Base-by-base conservation (phyloP, 2,888 invertebrate species). In the Coenonympha arcania region DNA sequence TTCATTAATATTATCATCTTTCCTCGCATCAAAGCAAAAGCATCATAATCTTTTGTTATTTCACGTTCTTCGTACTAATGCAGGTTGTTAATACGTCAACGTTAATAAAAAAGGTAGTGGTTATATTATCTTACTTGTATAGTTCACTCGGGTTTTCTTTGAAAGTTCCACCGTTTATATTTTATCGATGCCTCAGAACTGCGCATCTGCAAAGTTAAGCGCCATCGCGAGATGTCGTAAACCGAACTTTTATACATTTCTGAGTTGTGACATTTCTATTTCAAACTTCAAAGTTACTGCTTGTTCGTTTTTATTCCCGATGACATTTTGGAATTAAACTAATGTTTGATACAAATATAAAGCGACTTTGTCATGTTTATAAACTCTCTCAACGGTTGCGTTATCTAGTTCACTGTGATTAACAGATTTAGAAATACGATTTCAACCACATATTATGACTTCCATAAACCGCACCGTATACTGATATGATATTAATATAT, bases 221-320 rank as follows among this genome's bases (percentile, higher is more conserved):
- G 61, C 61, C 57, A 59, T 54, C 49, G 61, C 61, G 26, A 34
- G 50, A n/a, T 61, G 66, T 65, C 69, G 66, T 71, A 71, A 72
- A 71, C 62, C 58, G 62, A 71, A 71, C 65, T 72, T 73, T 67
- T 66, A 64, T 48, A 58, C 64, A 66, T 71, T 71, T 74, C 68
- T 65, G 64, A 66, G 62, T 71, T 76, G 74, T 76, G 77, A 79
- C 78, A 73, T 69, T 64, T 72, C 68, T 65, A 68, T 71, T 72
- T 68, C 59, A 50, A 69, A 69, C 70, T 70, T 75, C 66, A 68
- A 72, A 75, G 72, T 71, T 66, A 59, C 61, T 62, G 51, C 53
- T 63, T 66, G 65, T 64, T 59, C 56, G 52, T 54, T 54, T 57
- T 52, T 50, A 39, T 24, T 44, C 50, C 49, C 36, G 46, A 44